Evolutionary conservation across 2,888 invertebrate species (phyloP).

Genomic region (Parasteatoda lunata): DNA sequence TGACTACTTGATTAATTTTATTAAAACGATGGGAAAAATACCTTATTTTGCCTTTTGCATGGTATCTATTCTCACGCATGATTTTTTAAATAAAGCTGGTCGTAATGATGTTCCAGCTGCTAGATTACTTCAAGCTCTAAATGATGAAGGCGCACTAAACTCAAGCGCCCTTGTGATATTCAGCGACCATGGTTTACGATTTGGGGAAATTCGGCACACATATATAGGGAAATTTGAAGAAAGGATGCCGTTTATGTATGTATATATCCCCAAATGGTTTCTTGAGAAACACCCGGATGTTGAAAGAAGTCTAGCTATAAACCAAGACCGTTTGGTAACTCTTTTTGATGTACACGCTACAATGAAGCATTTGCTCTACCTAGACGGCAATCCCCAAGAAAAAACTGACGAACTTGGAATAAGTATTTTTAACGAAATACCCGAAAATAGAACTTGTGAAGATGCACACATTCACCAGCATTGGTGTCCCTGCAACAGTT

Average conservation of each 20-base stretch:
- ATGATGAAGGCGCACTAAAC: constrained; percentile 78
- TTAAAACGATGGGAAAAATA: constrained; percentile 40
- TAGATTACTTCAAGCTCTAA: constrained; percentile 78
- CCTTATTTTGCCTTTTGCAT: constrained; percentile 73
- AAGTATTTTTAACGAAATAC: constrained; percentile 73
- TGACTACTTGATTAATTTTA: constrained; percentile 54
- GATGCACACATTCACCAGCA: constrained; percentile 73
- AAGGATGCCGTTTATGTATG: constrained; percentile 74
- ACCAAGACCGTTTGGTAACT: constrained; percentile 73
- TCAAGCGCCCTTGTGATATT: constrained; percentile 82
- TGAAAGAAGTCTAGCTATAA: constrained; percentile 71
- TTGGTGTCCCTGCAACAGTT: constrained; percentile 73
- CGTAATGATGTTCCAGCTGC: constrained; percentile 72
- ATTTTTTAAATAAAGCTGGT: constrained; percentile 72
- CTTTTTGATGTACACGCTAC: constrained; percentile 79
- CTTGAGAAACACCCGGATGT: constrained; percentile 71
- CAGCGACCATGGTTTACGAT: constrained; percentile 93
- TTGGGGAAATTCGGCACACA: constrained; percentile 87
- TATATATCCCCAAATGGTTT: constrained; percentile 73
- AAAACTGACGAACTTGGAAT: constrained; percentile 45
- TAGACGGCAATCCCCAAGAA: neutral
- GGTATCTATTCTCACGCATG: constrained; percentile 72
- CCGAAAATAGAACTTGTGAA: constrained; percentile 73
- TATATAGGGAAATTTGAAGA: constrained; percentile 77
- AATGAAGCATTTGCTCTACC: constrained; percentile 81